phyloP scores from a whole-genome alignment of 2,797 vertebrate species.

The Podarcis siculus region DNA sequence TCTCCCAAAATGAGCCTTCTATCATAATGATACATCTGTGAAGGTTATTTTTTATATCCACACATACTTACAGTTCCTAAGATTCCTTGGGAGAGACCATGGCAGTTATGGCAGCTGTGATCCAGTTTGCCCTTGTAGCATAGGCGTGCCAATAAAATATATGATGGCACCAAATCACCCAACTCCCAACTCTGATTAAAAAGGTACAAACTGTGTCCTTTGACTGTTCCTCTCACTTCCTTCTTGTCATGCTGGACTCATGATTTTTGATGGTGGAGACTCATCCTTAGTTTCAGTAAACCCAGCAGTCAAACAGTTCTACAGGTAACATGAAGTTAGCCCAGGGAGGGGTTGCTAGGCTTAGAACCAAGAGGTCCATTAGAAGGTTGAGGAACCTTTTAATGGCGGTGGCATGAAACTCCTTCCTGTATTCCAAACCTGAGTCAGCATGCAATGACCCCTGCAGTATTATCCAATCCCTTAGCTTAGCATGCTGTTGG shows the following conservation, averaged over 20 bases:
- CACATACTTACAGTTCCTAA: background rate
- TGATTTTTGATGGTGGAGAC: background rate
- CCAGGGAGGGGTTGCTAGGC: background rate
- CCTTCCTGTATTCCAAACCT: background rate
- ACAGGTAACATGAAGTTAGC: background rate
- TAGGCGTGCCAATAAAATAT: background rate
- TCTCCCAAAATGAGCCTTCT: background rate
- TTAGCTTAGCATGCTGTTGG: constrained; percentile 27
- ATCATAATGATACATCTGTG: background rate
- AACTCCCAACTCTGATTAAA: background rate
- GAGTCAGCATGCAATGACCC: background rate
- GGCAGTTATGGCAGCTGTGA: background rate
- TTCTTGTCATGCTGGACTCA: background rate
- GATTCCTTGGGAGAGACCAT: background rate
- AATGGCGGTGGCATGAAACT: constrained; percentile 1
- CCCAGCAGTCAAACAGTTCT: background rate
- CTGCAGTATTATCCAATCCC: constrained; percentile 8
- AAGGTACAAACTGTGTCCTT: background rate
- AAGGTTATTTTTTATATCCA: background rate
- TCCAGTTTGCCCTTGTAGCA: background rate
- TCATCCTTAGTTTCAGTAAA: background rate
- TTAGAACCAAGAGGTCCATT: background rate
- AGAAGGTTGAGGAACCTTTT: accelerated
- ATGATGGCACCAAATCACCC: background rate
- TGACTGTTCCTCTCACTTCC: background rate